phyloP scores from a whole-genome alignment of 2,888 invertebrate genomes.

The Drosophila anomalata region DNA sequence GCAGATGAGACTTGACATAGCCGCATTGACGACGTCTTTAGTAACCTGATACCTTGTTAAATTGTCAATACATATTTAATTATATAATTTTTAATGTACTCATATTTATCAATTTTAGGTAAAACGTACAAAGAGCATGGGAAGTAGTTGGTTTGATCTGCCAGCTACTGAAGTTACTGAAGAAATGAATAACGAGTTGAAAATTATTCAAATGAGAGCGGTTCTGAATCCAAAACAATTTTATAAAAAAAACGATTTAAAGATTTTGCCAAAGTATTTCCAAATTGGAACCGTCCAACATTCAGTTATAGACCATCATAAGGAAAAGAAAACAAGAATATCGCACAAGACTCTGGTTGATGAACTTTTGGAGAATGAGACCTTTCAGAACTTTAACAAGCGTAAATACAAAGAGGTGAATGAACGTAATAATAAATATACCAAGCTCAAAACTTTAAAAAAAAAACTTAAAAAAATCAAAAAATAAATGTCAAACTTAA shows the following conservation, averaged over 20 bases:
- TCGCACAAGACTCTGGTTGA: constrained; percentile 96
- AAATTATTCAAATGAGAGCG: constrained; percentile 96
- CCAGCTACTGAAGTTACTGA: constrained; percentile 95
- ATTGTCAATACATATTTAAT: background rate
- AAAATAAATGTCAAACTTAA: background rate
- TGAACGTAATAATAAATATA: constrained; percentile 87
- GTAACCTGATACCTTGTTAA: constrained; percentile 81
- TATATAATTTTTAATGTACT: background rate
- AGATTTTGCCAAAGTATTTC: constrained; percentile 95
- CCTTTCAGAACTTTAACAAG: constrained; percentile 92
- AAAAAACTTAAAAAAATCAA: constrained; percentile 51
- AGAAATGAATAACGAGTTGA: constrained; percentile 93
- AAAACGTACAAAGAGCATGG: constrained; percentile 92
- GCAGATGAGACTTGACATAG: constrained; percentile 61
- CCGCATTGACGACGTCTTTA: constrained; percentile 84
- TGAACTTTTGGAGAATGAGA: constrained; percentile 94
- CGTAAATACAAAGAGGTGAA: constrained; percentile 91
- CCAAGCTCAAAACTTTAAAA: constrained; percentile 90
- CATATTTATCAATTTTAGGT: constrained; percentile 83
- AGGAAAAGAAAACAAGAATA: constrained; percentile 92
- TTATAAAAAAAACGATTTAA: constrained; percentile 96
- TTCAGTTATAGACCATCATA: constrained; percentile 94
- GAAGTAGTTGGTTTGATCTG: constrained; percentile 94
- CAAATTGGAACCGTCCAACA: constrained; percentile 94
- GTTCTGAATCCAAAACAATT: constrained; percentile 96